A percentile compares a stretch with the other conserved stretches of the same genome.
These are phyloP conservation scores for Marmota monax DNA, from an alignment of 2,113 vertebrate genomes.

Conservation along the genomic window DNA sequence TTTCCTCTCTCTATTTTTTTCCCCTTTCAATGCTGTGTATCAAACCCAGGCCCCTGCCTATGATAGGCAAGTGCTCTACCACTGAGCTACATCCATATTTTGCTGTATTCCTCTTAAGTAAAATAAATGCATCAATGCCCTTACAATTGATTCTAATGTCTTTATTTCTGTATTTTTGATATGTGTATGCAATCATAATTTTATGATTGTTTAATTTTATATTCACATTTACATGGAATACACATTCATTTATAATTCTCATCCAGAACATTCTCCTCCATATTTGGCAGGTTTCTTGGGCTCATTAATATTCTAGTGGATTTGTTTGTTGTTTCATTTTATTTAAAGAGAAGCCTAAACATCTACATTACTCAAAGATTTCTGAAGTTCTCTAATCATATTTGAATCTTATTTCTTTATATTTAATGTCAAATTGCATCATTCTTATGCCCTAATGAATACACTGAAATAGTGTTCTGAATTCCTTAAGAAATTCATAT, in stretches of 20 bases:
- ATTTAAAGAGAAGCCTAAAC: not conserved
- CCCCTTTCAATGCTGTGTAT: too few relatives aligned
- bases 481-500: not conserved
- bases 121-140: not conserved
- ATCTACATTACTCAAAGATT: not conserved
- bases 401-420: not conserved
- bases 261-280: not conserved
- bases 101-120: not conserved
- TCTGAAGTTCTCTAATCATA: not conserved
- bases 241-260: not conserved
- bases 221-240: not conserved
- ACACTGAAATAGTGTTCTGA: not conserved
- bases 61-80: too few relatives aligned
- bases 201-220: not conserved
- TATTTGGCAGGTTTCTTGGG: not conserved
- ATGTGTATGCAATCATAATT: not conserved
- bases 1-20: too few relatives aligned
- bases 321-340: not conserved
- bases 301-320: not conserved
- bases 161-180: not conserved
- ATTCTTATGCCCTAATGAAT: not conserved
- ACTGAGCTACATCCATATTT: not conserved
- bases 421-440: not conserved
- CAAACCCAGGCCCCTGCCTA: too few relatives aligned
- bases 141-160: not conserved